These are phyloP conservation scores for Taurulus bubalis DNA, from an alignment of 2,113 vertebrate genomes.

Conservation along the genomic window DNA sequence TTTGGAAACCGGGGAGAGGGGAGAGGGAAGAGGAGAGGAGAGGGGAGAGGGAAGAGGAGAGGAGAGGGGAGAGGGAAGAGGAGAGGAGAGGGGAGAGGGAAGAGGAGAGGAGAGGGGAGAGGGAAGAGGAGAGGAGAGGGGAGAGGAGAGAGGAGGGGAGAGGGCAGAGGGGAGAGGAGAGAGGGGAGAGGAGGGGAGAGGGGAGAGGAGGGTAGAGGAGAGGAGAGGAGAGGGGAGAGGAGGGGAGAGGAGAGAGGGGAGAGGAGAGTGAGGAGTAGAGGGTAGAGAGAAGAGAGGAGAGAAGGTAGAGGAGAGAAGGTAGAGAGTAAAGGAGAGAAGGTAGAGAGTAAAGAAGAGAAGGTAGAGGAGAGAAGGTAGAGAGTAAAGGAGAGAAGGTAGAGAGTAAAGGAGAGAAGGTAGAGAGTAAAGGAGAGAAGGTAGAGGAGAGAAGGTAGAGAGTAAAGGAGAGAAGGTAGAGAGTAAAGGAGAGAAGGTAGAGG, in stretches of 20 bases:
- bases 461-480: conserved; percentile 84
- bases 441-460: conserved; percentile 37
- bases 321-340: no score
- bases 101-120: no score
- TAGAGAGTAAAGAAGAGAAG: no score
- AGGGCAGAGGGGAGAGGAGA: no score
- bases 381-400: background rate
- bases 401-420: no score
- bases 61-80: background rate
- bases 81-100: no score
- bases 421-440: background rate
- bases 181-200: background rate
- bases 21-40: background rate
- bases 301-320: no score
- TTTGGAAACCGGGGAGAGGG: conserved; percentile 19
- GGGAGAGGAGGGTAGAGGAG: background rate
- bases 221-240: background rate
- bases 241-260: conserved; percentile 62
- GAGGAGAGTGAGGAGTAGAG: conserved; percentile 71
- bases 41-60: conserved; percentile 81
- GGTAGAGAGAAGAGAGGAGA: no score
- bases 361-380: background rate
- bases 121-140: no score
- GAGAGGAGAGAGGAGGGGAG: background rate
- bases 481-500: background rate